Base-by-base conservation (phyloP, 2,888 invertebrate species). In the Halocaridina rubra region DNA sequence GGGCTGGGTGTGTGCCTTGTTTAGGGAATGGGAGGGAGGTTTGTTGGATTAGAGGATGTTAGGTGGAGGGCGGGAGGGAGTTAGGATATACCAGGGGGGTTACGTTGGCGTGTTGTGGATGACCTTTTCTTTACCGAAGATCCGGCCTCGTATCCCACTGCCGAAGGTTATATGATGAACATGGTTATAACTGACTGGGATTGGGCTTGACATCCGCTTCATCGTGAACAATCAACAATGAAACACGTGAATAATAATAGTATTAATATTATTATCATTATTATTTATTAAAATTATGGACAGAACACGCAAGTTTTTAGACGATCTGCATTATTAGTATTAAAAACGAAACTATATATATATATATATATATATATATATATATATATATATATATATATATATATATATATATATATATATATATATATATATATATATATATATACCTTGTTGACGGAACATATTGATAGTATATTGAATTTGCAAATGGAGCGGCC, bases 351-450 rank as follows among this genome's bases (percentile, higher is more conserved):
- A n/a, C n/a, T n/a, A n/a, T 71, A 71, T 71, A 71, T 71, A 71
- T 71, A 71, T 71, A 71, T 71, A 71, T 71, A 71, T 71, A 71
- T 71, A 71, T 71, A 71, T 71, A 71, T 71, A 71, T 71, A 71
- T 71, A 71, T 71, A 2, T 71, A 71, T 71, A 71, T 71, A 64
- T 2, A 19, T 24, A n/a, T 64, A n/a, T 64, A 2, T 64, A 27
- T 13, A 13, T 46, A 10, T 13, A 16, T 16, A 46, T 2, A 46
- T 46, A 46, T 46, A 46, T 2, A 19, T 24, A n/a, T 64, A n/a
- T 64, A 2, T 64, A 27, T 2, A 19, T 24, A n/a, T 64, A n/a
- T 64, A 2, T 64, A 27, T 13, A 13, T 46, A 10, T 13, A 16
- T 16, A 46, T 2, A 46, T 46, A 46, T 46, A 46, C 46, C 16